Conservation (phyloP, 2,113 vertebrate genomes). For the rabbit (Oryctolagus cuniculus) region DNA sequence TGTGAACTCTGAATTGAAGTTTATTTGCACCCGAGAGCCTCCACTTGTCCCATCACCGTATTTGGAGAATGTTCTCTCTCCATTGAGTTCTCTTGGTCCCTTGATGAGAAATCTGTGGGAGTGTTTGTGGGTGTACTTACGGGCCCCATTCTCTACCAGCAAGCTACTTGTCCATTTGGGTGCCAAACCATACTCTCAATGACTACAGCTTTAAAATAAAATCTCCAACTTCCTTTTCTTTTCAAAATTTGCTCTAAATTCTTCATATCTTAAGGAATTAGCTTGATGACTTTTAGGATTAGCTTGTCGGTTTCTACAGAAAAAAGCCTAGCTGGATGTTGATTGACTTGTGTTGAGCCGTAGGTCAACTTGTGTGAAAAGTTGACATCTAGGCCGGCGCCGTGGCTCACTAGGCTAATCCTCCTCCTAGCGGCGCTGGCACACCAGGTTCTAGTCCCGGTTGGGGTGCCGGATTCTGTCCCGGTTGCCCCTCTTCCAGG, state of each 20-base stretch:
- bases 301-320: not conserved
- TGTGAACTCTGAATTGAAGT: too few species aligned
- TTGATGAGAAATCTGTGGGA: not conserved
- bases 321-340: not conserved
- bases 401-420: too few species aligned
- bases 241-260: not conserved
- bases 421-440: too few species aligned
- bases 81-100: not conserved
- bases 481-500: too few species aligned
- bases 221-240: not conserved
- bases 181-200: not conserved
- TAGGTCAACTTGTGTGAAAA: not conserved
- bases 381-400: too few species aligned
- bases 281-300: not conserved
- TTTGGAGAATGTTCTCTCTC: not conserved
- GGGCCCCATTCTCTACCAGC: too few species aligned
- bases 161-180: not conserved
- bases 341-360: too few species aligned
- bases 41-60: not conserved
- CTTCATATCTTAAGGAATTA: not conserved
- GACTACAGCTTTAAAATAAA: not conserved
- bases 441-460: too few species aligned
- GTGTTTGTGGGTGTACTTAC: not conserved
- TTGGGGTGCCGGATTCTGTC: too few species aligned
- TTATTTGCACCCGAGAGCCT: not conserved